A percentile compares a stretch with the other conserved stretches of the same genome.
Evolutionary conservation across 2,797 vertebrate species (phyloP).

Genomic region (Mormyrus proboscirostris): DNA sequence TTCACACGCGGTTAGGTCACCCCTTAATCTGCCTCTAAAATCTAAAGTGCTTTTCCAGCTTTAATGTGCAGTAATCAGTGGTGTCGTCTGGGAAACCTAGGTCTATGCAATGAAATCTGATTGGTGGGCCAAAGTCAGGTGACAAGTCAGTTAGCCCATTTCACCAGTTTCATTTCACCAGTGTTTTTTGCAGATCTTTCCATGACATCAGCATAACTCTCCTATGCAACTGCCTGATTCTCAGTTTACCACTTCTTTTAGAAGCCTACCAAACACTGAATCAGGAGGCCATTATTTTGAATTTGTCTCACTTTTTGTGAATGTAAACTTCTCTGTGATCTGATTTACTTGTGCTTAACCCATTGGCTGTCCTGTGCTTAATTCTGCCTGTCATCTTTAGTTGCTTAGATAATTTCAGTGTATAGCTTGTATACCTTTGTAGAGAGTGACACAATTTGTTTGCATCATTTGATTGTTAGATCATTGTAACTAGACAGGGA

Average conservation of each 20-base stretch:
- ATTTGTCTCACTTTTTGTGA: background rate
- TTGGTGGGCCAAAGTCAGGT: background rate
- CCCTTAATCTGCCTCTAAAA: background rate
- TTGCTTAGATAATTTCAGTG: background rate
- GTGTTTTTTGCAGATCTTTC: background rate
- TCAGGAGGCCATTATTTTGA: background rate
- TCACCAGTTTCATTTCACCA: background rate
- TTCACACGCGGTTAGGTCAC: background rate
- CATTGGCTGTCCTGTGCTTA: background rate
- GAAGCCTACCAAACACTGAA: background rate
- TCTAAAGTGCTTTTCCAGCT: background rate
- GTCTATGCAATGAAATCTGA: background rate
- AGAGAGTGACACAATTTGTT: background rate
- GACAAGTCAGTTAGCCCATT: background rate
- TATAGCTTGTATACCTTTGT: background rate
- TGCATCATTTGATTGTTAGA: background rate
- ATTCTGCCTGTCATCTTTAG: background rate
- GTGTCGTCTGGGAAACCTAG: background rate
- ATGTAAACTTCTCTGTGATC: background rate
- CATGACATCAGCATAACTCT: background rate
- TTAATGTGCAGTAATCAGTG: background rate
- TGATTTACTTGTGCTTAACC: background rate
- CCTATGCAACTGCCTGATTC: background rate
- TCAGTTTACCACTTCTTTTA: background rate
- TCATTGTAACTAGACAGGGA: background rate